Conservation (phyloP, 2,113 vertebrate species). For the Trichomycterus rosablanca region DNA sequence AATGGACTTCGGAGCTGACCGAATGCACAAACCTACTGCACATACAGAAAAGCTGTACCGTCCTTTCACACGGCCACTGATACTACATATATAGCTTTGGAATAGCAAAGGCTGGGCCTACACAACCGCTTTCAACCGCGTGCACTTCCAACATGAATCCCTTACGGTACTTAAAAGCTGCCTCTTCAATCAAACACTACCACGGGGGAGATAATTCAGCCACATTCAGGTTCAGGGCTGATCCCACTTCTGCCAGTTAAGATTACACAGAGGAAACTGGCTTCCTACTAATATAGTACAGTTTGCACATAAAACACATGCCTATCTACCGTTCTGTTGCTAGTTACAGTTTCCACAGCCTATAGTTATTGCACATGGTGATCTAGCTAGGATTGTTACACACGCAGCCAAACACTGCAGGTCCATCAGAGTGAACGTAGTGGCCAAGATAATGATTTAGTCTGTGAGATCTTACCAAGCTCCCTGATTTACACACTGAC, state of each 20-base stretch:
- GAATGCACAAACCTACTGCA: slow-evolving; percentile 35
- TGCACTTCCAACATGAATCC: slow-evolving; percentile 30
- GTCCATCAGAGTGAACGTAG: slow-evolving; percentile 1
- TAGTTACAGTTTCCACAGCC: slow-evolving; percentile 38
- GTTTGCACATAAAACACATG: slow-evolving; percentile 15
- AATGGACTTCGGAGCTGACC: slow-evolving; percentile 32
- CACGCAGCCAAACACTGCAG: slow-evolving; percentile 6
- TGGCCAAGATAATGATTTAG: neutral
- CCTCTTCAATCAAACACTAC: slow-evolving; percentile 1
- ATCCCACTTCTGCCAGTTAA: neutral
- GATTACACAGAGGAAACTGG: too few species aligned
- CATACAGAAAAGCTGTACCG: slow-evolving; percentile 28
- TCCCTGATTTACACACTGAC: slow-evolving; percentile 17
- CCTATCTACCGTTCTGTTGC: slow-evolving; percentile 6
- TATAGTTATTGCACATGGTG: slow-evolving; percentile 44
- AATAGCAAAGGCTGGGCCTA: slow-evolving; percentile 32
- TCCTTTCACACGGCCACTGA: slow-evolving; percentile 29
- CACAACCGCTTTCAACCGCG: slow-evolving; percentile 29
- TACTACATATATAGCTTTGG: slow-evolving; percentile 39
- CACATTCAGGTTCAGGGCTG: too few species aligned
- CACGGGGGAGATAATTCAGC: neutral
- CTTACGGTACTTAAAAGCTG: slow-evolving; percentile 10
- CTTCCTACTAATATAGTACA: slow-evolving; percentile 20
- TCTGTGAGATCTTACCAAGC: neutral
- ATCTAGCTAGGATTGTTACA: slow-evolving; percentile 29